Evolutionary conservation across 2,113 vertebrate species (phyloP).

Genomic region (Loxodonta africana): DNA sequence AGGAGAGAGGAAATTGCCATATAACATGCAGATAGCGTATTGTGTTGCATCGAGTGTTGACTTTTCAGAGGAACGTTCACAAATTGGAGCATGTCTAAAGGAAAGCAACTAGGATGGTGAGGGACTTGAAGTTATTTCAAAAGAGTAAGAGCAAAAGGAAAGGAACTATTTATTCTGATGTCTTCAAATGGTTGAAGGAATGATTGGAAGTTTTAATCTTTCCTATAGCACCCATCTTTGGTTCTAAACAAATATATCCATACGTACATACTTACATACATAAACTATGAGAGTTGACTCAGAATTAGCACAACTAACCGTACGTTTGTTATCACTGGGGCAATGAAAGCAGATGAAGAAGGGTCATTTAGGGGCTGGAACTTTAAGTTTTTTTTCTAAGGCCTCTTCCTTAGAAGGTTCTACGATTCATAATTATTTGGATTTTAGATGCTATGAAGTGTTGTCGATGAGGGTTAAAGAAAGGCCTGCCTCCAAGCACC

Average conservation of each 20-base stretch:
- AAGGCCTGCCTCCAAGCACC: neutral
- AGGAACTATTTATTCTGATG: neutral
- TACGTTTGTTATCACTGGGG: neutral
- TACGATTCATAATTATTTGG: neutral
- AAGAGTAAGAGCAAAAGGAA: neutral
- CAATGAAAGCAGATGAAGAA: neutral
- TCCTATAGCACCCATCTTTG: neutral
- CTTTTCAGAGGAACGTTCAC: neutral
- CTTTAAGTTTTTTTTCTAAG: neutral
- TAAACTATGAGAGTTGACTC: neutral
- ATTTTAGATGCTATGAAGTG: neutral
- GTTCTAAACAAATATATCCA: neutral
- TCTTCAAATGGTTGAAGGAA: neutral
- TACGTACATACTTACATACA: neutral
- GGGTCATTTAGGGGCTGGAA: neutral
- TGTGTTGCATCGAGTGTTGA: neutral
- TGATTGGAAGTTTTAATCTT: neutral
- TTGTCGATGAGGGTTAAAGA: neutral
- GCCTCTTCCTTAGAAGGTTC: neutral
- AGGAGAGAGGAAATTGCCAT: neutral
- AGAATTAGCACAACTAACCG: neutral
- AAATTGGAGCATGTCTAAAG: neutral
- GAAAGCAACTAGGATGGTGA: neutral
- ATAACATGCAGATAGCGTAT: neutral
- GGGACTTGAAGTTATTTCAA: neutral